Evolutionary conservation across 2,797 vertebrate species (phyloP), one percentile per base, ranked within the genome.

Genomic region (Micrastur ruficollis): DNA sequence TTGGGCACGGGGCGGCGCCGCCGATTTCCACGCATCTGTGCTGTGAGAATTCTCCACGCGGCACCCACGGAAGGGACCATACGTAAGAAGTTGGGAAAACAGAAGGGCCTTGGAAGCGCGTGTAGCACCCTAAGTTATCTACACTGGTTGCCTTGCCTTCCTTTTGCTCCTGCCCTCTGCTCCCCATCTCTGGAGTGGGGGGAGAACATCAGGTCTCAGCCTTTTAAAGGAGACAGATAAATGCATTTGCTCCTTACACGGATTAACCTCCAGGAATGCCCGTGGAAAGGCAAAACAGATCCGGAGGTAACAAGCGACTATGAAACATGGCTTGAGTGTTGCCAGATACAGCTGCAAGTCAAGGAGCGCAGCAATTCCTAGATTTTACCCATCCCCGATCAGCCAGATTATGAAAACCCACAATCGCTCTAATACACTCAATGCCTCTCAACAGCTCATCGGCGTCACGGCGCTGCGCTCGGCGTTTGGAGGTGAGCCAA

Each of bases 21-120:
- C 65, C 1, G 0, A 25, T 21, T 32, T 46, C 55, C 68, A 29
- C 0, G 0, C 6, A 4, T 26, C 80, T 2, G 3, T 29, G 93
- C 70, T 36, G 72, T 26, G 68, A 52, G 58, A 72, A 32, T 32
- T 56, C 84, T 66, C 62, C 62, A 38, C 0, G 6, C 0, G 68
- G 82, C 80, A 75, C 19, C 66, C 46, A 38, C 72, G 76, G 59
- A 49, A 92, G 56, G 59, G 47, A 76, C 26, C 31, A 36, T 42
- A 46, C 5, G 13, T 0, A 18, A 27, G 36, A 68, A 81, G n/a
- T 72, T 53, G 73, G 32, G 63, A 56, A 42, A 81, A 25, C 62
- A 74, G 90, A 59, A 84, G 79, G 67, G 47, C 52, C 49, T 49
- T 44, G 40, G 19, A 36, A 63, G 62, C 6, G 65, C 40, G 50